A percentile compares a stretch with the other conserved stretches of the same genome.
Evolutionary conservation across 1,140 invertebrate species (phyloP).

Genomic region (Drosophila simulans): DNA sequence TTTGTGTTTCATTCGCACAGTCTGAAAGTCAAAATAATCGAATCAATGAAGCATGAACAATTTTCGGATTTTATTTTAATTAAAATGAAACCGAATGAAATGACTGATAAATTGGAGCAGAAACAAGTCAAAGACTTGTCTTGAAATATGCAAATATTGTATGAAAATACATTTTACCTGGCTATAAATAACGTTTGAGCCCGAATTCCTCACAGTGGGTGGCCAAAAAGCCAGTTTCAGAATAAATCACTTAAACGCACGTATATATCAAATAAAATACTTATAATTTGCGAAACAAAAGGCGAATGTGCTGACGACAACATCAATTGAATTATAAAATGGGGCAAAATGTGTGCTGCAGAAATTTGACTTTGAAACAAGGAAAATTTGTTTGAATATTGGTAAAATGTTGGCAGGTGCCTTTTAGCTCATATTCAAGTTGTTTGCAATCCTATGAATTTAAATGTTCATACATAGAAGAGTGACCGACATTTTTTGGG

Average conservation of each 20-base stretch:
- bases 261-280: slow-evolving; percentile 56
- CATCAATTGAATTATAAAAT: slow-evolving; percentile 66
- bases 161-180: background rate
- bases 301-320: slow-evolving; percentile 53
- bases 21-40: slow-evolving; percentile 7
- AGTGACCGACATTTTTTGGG: background rate
- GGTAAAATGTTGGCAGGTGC: background rate
- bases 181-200: slow-evolving; percentile 23
- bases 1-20: slow-evolving; percentile 14
- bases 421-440: background rate
- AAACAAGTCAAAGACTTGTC: slow-evolving; percentile 9
- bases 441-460: no score
- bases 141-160: slow-evolving; percentile 22
- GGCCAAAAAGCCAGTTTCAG: slow-evolving; percentile 27
- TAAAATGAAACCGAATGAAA: slow-evolving; percentile 30
- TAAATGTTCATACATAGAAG: background rate
- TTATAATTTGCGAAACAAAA: slow-evolving; percentile 41
- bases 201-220: slow-evolving; percentile 18
- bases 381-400: background rate
- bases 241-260: slow-evolving; percentile 49
- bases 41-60: slow-evolving; percentile 8
- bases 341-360: background rate
- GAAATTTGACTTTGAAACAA: background rate
- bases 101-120: slow-evolving; percentile 24
- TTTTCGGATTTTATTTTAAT: slow-evolving; percentile 12